Evolutionary conservation across 2,113 vertebrate species (phyloP).

Genomic region (Ceuthmochares aereus): DNA sequence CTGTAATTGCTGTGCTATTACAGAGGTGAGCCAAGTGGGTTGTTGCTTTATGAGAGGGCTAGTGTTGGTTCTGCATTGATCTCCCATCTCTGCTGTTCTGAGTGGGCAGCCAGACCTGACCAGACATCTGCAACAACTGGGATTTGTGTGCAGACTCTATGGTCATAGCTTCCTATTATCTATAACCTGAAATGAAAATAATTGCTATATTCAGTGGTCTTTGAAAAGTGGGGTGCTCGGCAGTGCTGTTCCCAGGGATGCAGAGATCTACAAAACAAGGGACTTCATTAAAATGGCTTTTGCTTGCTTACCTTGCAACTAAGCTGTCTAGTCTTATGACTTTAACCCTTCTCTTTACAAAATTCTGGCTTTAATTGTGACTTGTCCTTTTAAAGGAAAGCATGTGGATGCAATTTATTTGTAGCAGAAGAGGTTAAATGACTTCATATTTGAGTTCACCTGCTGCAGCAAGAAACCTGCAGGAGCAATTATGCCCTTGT

Average conservation of each 20-base stretch:
- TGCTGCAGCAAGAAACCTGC: slow-evolving; percentile 41
- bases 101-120: not conserved
- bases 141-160: not conserved
- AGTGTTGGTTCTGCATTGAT: not conserved
- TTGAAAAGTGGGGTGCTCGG: not conserved
- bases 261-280: not conserved
- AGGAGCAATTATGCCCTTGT: slow-evolving; percentile 43
- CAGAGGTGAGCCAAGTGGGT: not conserved
- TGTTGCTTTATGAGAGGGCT: not conserved
- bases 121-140: not conserved
- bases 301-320: not conserved
- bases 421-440: slow-evolving; percentile 50
- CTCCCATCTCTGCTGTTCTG: not conserved
- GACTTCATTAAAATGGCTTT: not conserved
- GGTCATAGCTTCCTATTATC: not conserved
- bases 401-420: slow-evolving; percentile 60
- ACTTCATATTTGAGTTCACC: slow-evolving; percentile 58
- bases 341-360: not conserved
- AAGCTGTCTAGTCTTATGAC: not conserved
- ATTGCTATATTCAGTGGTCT: not conserved
- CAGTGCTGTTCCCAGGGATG: not conserved
- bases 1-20: not conserved
- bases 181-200: not conserved
- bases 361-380: not conserved
- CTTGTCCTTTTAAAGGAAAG: not conserved